These are phyloP conservation scores for Lobophora halterata DNA, from an alignment of 2,888 invertebrate species.

Conservation along the genomic window DNA sequence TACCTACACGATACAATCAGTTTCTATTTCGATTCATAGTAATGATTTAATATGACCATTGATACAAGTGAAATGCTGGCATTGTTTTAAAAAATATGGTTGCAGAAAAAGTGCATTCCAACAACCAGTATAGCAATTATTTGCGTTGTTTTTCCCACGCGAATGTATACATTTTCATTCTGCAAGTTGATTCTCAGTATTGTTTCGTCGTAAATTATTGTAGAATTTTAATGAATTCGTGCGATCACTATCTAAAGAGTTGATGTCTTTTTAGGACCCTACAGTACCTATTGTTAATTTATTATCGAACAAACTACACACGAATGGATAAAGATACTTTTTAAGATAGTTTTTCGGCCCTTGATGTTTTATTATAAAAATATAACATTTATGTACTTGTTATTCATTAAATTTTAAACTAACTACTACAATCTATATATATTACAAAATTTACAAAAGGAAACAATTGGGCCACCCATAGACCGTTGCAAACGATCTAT, in stretches of 20 bases:
- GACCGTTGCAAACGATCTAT: too few relatives aligned
- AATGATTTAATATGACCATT: constrained; percentile 10
- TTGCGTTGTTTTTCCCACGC: constrained; percentile 59
- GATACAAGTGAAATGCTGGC: constrained; percentile 23
- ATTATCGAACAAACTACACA: constrained; percentile 11
- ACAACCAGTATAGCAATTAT: constrained; percentile 46
- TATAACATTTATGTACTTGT: constrained; percentile 4
- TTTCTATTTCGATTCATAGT: constrained; percentile 15
- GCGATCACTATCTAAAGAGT: constrained; percentile 48
- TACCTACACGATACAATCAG: not conserved
- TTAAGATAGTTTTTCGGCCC: too few relatives aligned
- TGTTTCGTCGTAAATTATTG: constrained; percentile 60
- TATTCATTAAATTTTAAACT: too few relatives aligned
- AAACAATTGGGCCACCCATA: too few relatives aligned
- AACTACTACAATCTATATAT: too few relatives aligned
- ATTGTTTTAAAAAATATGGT: constrained; percentile 26
- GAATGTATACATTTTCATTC: constrained; percentile 57
- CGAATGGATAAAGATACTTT: constrained; percentile 2
- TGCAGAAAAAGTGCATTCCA: constrained; percentile 15
- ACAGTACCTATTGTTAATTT: constrained; percentile 19
- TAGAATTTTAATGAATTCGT: constrained; percentile 57
- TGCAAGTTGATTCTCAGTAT: constrained; percentile 62
- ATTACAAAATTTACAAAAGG: too few relatives aligned
- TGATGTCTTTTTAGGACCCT: constrained; percentile 39
- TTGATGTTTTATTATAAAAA: too few relatives aligned